Base-by-base conservation (phyloP, 2,888 invertebrate species). In the Xiphydria camelus region DNA sequence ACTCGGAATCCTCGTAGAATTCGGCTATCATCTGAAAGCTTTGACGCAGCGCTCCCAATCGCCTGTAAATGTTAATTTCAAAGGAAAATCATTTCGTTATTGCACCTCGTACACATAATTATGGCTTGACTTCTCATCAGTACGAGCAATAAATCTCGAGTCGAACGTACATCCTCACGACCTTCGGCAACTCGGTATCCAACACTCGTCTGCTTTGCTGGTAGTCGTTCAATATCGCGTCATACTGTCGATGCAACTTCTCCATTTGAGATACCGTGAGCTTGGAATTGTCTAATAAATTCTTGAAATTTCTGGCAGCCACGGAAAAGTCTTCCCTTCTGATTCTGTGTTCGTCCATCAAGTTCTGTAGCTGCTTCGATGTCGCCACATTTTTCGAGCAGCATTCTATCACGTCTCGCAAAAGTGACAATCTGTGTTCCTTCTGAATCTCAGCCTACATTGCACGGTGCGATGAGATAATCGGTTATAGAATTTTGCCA, bases 281-380 rank as follows among this genome's bases (percentile, higher is more conserved):
- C 41, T 47, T 59, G 1, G 56, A 46, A 17, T 47, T 46, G 9
- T 53, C 46, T n/a, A 64, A 46, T 29, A 62, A 55, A 23, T 48
- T 51, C 34, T 58, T 57, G 2, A 64, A 64, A 37, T 65, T 64
- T 25, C 41, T 54, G 17, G 55, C 51, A 4, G 63, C 64, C 4
- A 48, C 38, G 2, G 45, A 36, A 21, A 64, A 63, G 38, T 64
- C 56, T 15, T 55, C 44, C 31, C 51, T 51, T 17, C 48, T 51
- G 6, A 33, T n/a, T 22, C 33, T 44, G 19, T 61, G 45, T 41
- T 58, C 55, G 12, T 61, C 52, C 21, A 64, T 51, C 10, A 57
- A 23, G 3, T 41, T 22, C 12, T 53, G 49, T 12, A 59, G 42
- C 17, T 55, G 45, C 38, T 54, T 57, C 4, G 62, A 51, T 9